A percentile compares a stretch with the other conserved stretches of the same genome.
Evolutionary conservation across 1,140 invertebrate genomes (phyloP).

Genomic region (Holotrichia oblita): DNA sequence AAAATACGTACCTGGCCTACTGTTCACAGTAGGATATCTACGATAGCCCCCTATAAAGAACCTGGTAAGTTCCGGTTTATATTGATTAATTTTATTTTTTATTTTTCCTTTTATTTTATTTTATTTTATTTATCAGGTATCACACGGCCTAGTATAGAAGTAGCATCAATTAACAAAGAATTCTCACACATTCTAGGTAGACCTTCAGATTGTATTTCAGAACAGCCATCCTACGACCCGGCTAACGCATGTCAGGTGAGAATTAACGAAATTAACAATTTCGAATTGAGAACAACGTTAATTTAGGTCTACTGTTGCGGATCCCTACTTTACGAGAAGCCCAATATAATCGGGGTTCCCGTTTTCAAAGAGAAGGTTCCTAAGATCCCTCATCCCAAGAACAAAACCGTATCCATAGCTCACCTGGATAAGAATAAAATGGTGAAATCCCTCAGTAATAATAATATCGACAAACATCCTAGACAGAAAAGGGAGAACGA

Average conservation of each 20-base stretch:
- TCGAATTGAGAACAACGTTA: too few species aligned
- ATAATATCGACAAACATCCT: constrained; percentile 57
- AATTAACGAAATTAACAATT: background rate
- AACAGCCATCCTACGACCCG: constrained; percentile 47
- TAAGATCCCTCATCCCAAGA: constrained; percentile 45
- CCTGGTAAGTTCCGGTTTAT: constrained; percentile 42
- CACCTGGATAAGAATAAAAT: constrained; percentile 55
- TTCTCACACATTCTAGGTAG: constrained; percentile 52
- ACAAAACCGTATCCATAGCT: constrained; percentile 45
- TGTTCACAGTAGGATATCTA: constrained; percentile 36
- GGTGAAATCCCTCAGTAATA: constrained; percentile 54
- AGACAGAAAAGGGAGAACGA: constrained; percentile 54
- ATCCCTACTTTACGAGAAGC: constrained; percentile 13
- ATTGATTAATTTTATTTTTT: constrained; percentile 1
- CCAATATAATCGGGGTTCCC: constrained; percentile 1
- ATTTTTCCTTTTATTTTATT: constrained; percentile 40
- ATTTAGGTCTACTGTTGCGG: constrained; percentile 57
- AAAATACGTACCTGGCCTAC: constrained; percentile 44
- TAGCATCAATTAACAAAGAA: constrained; percentile 46
- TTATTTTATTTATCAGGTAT: constrained; percentile 47
- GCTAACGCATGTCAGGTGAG: constrained; percentile 8
- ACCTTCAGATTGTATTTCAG: constrained; percentile 53
- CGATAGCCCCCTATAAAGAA: constrained; percentile 47
- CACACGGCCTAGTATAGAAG: constrained; percentile 49
- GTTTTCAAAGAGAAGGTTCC: constrained; percentile 50